Percentiles rank a stretch among this genome's conserved stretches.
phyloP scores from a whole-genome alignment of 2,888 invertebrate genomes.

The Drosophila mimetica region DNA sequence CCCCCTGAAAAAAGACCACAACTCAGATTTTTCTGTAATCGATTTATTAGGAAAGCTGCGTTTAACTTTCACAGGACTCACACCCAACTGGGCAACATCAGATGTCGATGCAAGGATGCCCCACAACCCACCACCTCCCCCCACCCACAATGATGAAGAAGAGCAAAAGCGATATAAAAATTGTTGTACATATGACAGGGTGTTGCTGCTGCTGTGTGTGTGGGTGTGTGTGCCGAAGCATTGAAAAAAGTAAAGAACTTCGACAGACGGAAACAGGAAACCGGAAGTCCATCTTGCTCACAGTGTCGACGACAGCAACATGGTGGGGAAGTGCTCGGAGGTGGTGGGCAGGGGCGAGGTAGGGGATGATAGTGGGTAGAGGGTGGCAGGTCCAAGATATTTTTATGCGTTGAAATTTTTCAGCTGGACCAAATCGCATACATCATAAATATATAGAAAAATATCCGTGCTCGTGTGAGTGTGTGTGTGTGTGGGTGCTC shows the following conservation, averaged over 20 bases:
- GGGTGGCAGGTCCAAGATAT: slow-evolving; percentile 70
- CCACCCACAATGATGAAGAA: slow-evolving; percentile 35
- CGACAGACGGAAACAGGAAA: slow-evolving; percentile 84
- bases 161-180: slow-evolving; percentile 68
- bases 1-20: not conserved
- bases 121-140: slow-evolving; percentile 54
- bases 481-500: slow-evolving; percentile 56
- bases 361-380: not conserved
- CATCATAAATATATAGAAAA: slow-evolving; percentile 40
- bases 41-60: slow-evolving; percentile 70
- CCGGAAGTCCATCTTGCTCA: slow-evolving; percentile 84
- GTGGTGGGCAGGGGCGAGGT: slow-evolving; percentile 6
- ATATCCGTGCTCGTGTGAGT: slow-evolving; percentile 34
- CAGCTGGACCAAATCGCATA: slow-evolving; percentile 60
- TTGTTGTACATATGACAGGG: slow-evolving; percentile 60
- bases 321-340: slow-evolving; percentile 3
- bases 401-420: slow-evolving; percentile 81
- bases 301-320: slow-evolving; percentile 50
- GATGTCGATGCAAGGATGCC: slow-evolving; percentile 43
- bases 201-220: slow-evolving; percentile 34
- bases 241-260: slow-evolving; percentile 79
- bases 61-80: slow-evolving; percentile 55
- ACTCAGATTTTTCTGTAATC: slow-evolving; percentile 50
- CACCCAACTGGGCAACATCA: slow-evolving; percentile 32
- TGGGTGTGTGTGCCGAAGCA: slow-evolving; percentile 66